phyloP scores from a whole-genome alignment of 2,113 vertebrate genomes.

The Sinocyclocheilus rhinocerous region DNA sequence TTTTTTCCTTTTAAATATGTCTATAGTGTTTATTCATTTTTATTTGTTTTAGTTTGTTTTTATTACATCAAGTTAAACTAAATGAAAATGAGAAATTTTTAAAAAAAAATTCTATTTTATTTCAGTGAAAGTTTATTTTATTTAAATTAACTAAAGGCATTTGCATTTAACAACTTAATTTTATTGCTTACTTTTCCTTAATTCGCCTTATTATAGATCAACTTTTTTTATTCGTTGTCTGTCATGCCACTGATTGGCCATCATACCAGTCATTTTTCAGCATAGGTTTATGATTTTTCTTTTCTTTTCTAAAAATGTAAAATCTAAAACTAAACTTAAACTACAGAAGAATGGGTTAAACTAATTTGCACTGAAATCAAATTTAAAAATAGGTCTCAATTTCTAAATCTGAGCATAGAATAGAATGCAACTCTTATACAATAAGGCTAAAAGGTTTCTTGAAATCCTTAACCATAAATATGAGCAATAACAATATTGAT shows the following conservation, averaged over 20 bases:
- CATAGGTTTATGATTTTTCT: neutral
- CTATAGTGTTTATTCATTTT: neutral
- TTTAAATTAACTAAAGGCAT: neutral
- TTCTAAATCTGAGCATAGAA: neutral
- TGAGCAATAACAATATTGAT: neutral
- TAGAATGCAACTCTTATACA: neutral
- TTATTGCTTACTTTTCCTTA: neutral
- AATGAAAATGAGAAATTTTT: neutral
- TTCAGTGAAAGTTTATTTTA: neutral
- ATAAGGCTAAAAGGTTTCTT: neutral
- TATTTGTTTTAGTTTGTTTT: neutral
- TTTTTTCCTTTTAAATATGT: no score
- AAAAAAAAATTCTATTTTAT: neutral
- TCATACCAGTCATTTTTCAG: neutral
- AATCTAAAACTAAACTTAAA: neutral
- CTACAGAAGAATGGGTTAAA: neutral
- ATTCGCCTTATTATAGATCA: neutral
- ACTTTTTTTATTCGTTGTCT: neutral
- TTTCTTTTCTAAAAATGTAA: no score
- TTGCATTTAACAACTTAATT: neutral
- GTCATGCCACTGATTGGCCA: neutral
- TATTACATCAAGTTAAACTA: neutral
- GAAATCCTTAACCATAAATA: neutral
- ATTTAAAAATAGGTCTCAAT: neutral
- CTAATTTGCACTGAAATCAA: neutral